Base-by-base conservation (phyloP, 2,888 invertebrate genomes). In the Tenthredo livida region DNA sequence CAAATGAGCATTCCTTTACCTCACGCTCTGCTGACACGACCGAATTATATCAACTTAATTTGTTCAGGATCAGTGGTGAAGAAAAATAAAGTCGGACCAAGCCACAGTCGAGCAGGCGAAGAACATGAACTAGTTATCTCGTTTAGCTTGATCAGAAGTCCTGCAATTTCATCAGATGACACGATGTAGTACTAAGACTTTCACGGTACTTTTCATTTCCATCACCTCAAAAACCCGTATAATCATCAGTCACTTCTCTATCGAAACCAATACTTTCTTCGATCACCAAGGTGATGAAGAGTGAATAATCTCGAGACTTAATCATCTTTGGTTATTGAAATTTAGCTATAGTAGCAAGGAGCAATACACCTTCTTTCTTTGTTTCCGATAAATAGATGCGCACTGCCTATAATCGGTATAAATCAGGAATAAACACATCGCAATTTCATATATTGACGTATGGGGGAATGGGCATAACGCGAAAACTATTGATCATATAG, bases 81-180 rank as follows among this genome's bases (percentile, higher is more conserved):
- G 29, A 90, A 86, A 40, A 88, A 88, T 6, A 90, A 70, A 82
- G 86, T 86, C 37, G 73, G 85, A 29, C 88, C 90, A 7, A 90
- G 73, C 89, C 90, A 90, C 6, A 88, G 84, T 77, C 89, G 88
- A n/a, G 87, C 87, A 4, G 89, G 89, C 4, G 90, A 89, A 58
- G 89, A 85, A 86, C 89, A 89, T 0, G 85, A 43, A 5, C 87
- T 77, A 54, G 87, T 43, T 21, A 90, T 50, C 61, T 86, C 84
- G 33, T 77, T 86, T 15, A 88, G 77, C 72, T 86, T 89, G 7
- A 85, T 86, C n/a, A 89, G 78, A 58, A 89, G 87, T 61, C 88
- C 90, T 90, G 77, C 75, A 47, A 77, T 50, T 25, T 75, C 9
- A 17, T 17, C 7, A 6, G 21, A 47, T 54, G 50, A 15, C 3